Percentiles rank a stretch among this genome's conserved stretches.
These are phyloP conservation scores for Stenodera caucasica DNA, from an alignment of 2,888 invertebrate genomes.

Conservation along the genomic window DNA sequence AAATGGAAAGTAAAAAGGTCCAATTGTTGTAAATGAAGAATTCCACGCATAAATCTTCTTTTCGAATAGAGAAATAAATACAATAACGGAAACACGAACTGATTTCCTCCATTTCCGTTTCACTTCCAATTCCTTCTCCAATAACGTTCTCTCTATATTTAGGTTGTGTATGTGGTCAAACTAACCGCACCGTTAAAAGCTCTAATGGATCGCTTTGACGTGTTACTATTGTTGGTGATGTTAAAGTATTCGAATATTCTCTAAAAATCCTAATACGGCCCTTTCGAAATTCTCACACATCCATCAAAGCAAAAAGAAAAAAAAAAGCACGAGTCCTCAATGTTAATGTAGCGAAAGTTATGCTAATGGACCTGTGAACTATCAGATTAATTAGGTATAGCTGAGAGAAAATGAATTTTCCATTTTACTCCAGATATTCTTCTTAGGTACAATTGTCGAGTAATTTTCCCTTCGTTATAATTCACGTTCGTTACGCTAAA, in stretches of 20 bases:
- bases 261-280: no score
- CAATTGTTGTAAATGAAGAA: slow-evolving; percentile 16
- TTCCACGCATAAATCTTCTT: background rate
- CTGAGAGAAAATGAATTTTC: background rate
- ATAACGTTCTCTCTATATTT: slow-evolving; percentile 14
- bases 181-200: slow-evolving; percentile 39
- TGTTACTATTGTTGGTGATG: slow-evolving; percentile 13
- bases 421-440: background rate
- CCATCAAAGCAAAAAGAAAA: no score
- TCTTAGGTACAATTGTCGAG: slow-evolving; percentile 1
- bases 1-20: no score
- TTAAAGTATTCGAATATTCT: background rate
- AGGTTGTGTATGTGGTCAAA: slow-evolving; percentile 34
- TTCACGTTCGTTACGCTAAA: slow-evolving; percentile 5
- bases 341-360: background rate
- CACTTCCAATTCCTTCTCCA: slow-evolving; percentile 6
- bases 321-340: background rate
- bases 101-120: slow-evolving; percentile 45
- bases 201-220: slow-evolving; percentile 36
- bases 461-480: background rate
- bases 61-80: slow-evolving; percentile 29
- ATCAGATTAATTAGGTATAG: background rate
- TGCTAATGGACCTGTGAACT: slow-evolving; percentile 4
- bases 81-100: slow-evolving; percentile 39
- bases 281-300: background rate